phyloP scores from a whole-genome alignment of 2,113 vertebrate genomes.

The Perca fluviatilis region DNA sequence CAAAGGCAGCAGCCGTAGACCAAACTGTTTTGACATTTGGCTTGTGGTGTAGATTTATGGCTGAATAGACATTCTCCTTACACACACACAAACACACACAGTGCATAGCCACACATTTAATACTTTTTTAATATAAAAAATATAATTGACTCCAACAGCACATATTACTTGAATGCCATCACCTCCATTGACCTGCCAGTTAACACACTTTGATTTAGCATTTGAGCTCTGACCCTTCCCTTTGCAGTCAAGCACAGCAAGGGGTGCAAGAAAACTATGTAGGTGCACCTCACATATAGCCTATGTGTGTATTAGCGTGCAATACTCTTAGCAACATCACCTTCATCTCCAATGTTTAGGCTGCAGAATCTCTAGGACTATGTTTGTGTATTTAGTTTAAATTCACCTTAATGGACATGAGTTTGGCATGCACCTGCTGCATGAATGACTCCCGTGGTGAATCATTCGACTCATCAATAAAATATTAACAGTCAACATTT shows the following conservation, averaged over 20 bases:
- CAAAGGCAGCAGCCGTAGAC: background rate
- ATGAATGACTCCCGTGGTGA: conserved; percentile 24
- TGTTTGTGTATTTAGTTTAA: conserved; percentile 11
- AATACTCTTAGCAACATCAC: background rate
- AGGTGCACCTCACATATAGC: background rate
- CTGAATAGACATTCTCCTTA: background rate
- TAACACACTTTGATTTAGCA: background rate
- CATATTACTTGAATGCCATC: background rate
- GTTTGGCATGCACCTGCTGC: conserved; percentile 8
- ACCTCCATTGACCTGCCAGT: background rate
- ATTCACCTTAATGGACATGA: background rate
- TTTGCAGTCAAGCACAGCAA: conserved; percentile 11
- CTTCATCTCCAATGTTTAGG: background rate
- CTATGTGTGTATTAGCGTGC: background rate
- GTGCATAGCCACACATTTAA: background rate
- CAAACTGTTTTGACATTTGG: conserved; percentile 23
- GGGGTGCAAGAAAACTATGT: background rate
- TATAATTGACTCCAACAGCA: background rate
- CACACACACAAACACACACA: no score
- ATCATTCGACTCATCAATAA: conserved; percentile 16
- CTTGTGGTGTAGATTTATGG: conserved; percentile 35
- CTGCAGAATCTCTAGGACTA: background rate
- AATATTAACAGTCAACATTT: conserved; percentile 59
- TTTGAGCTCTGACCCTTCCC: conserved; percentile 12
- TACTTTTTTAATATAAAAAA: background rate